Evolutionary conservation across 1,140 invertebrate genomes (phyloP), one percentile per base, ranked within the genome.

Genomic region (Aphis gossypii): DNA sequence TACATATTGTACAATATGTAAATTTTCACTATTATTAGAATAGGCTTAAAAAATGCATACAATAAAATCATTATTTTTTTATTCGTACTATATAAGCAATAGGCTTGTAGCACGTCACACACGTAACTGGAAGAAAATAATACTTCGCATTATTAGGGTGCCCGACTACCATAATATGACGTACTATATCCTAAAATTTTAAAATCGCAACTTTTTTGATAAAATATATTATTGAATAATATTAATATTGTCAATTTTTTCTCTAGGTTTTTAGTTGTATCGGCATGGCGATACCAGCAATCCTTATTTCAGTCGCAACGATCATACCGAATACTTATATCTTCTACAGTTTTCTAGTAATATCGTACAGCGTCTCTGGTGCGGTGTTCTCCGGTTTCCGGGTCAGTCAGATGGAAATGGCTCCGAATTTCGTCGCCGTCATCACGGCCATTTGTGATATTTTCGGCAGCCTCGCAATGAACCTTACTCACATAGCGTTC

Each of bases 361-460:
- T 56, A 35, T 83, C 92, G 14, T 93, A 54, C 48, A 25, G 51
- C 7, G 0, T 83, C 3, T 93, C 92, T 23, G 92, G 92, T 30
- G 25, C 35, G 9, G 92, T 93, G 92, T 93, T 93, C 35, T 93
- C 92, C 21, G 92, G 92, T 20, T 93, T 93, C 6, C 92, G 92
- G 14, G 82, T 93, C 20, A 93, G 46, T n/a, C 92, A 83, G 23
- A 93, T 84, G 4, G 92, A 93, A 56, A 41, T 93, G 48, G 44
- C 92, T 7, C 92, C 92, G 23, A 86, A 93, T 21, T 93, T 86
- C 25, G 92, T 86, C 11, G 92, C 82, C 23, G 48, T 83, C 0
- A 86, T 84, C 14, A 93, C 92, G 23, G 44, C 92, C 14, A 30
- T 86, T 35, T 14, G 76, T 8, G 92, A 93, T 54, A 18, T 86